Conservation (phyloP, 1,140 invertebrate species). For the Trachelipus rathkii region DNA sequence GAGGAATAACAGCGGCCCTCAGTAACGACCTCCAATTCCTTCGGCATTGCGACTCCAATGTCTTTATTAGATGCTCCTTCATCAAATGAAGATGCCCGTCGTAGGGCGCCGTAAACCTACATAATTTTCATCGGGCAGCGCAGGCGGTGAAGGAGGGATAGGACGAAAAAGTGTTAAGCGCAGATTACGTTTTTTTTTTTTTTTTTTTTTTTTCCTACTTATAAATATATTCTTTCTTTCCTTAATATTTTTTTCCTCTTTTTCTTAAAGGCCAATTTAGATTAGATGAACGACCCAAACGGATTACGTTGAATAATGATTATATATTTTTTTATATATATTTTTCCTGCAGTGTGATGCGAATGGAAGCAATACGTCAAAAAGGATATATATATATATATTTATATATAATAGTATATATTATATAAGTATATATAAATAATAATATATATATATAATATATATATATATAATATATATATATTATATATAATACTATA, state of each 20-base stretch:
- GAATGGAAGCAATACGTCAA: background rate
- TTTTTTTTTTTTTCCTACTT: background rate
- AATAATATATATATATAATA: conserved; percentile 13
- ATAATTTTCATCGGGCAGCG: conserved; percentile 12
- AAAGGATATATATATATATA: background rate
- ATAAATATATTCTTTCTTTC: too few species aligned
- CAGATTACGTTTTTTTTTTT: background rate
- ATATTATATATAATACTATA: too few species aligned
- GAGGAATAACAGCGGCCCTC: background rate
- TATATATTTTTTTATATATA: background rate
- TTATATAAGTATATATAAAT: background rate
- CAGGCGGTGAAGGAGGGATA: background rate
- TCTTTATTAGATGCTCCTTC: conserved; percentile 9
- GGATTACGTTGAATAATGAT: conserved; percentile 9
- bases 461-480: too few species aligned
- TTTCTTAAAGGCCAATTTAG: background rate
- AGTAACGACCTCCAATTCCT: conserved; percentile 4
- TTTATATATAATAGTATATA: background rate
- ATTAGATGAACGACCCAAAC: background rate
- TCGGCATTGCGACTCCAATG: background rate
- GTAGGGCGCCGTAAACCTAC: conserved; percentile 1
- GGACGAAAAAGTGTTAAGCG: background rate
- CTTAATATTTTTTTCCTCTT: too few species aligned
- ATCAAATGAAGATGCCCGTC: conserved; percentile 8
- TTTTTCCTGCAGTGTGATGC: background rate